Conservation (phyloP, 2,888 invertebrate genomes). For the Catotricha subobsoleta region DNA sequence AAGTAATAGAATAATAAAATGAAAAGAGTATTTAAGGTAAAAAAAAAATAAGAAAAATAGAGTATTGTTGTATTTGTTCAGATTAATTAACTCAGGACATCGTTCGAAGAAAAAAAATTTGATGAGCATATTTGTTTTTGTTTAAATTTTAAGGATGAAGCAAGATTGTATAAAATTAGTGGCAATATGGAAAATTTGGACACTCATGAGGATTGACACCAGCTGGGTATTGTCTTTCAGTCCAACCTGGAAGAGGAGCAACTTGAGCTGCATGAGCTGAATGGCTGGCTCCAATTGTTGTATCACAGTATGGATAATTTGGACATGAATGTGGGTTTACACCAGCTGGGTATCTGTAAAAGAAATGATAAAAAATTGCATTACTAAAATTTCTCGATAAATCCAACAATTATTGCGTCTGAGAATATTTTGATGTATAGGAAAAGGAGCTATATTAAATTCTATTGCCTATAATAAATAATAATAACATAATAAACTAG, state of each 20-base stretch:
- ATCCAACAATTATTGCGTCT: no score
- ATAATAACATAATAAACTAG: no score
- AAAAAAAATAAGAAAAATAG: no score
- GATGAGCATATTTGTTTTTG: not conserved
- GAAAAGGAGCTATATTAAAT: no score
- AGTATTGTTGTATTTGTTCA: no score
- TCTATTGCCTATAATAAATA: no score
- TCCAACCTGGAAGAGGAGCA: constrained; percentile 31
- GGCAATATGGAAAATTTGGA: constrained; percentile 29
- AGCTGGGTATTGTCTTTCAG: constrained; percentile 30
- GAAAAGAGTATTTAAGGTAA: no score
- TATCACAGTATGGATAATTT: constrained; percentile 35
- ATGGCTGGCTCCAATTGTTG: constrained; percentile 20
- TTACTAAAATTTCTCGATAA: no score
- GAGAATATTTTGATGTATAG: no score
- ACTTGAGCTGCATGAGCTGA: constrained; percentile 18
- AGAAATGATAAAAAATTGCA: constrained; percentile 1
- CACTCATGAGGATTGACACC: constrained; percentile 30
- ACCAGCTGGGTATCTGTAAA: constrained; percentile 29
- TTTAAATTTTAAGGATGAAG: not conserved
- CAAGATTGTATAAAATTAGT: constrained; percentile 6
- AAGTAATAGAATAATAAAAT: no score
- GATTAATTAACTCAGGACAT: no score
- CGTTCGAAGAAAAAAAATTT: no score
- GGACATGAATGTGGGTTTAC: constrained; percentile 32